Base-by-base conservation (phyloP, 1,140 invertebrate species). In the Saccostrea glomerata region DNA sequence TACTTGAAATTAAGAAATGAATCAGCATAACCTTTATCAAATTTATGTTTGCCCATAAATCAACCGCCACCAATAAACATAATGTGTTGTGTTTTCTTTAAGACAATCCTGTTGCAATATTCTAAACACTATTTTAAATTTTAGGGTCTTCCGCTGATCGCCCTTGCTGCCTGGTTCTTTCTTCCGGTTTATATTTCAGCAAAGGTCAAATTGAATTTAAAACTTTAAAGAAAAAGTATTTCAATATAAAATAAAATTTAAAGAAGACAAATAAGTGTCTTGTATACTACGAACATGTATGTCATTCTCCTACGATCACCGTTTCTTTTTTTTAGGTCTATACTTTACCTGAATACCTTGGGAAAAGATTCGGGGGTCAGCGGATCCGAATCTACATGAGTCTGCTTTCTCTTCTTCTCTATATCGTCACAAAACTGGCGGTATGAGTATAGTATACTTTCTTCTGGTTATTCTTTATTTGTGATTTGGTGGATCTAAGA, bases 391-490 rank as follows among this genome's bases (percentile, higher is more conserved):
- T 96, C n/a, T 96, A 96, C 90, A 93, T 96, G 58, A 95, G 96
- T 23, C 92, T 96, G 77, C 92, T 96, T 11, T 95, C 96, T 20
- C 93, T 96, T 5, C 90, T 96, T 15, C 92, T 96, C 17, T 96
- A 96, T 89, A 94, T 96, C 25, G 96, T 96, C 91, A 96, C 96
- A 12, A 96, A 96, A 94, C 95, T 96, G 84, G 96, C 96, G 56
- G 96, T 96, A 93, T n/a, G 82, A 58, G 95, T 7, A 84, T 60
- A 60, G 13, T n/a, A 20, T 63, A 25, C 12, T 17, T 85, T 9
- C 47, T 47, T 47, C 47, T 47, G 47, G 5, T 47, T 47, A 5
- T 3, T 9, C 0, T 1, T 47, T 3, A 47, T 47, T 47, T 47
- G 47, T 47, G 47, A 47, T 9, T 47, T 3, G 6, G 9, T 47